These are phyloP conservation scores for Ophiothrix spiculata DNA, from an alignment of 35 echinoderm and acorn worm species.

Conservation along the genomic window DNA sequence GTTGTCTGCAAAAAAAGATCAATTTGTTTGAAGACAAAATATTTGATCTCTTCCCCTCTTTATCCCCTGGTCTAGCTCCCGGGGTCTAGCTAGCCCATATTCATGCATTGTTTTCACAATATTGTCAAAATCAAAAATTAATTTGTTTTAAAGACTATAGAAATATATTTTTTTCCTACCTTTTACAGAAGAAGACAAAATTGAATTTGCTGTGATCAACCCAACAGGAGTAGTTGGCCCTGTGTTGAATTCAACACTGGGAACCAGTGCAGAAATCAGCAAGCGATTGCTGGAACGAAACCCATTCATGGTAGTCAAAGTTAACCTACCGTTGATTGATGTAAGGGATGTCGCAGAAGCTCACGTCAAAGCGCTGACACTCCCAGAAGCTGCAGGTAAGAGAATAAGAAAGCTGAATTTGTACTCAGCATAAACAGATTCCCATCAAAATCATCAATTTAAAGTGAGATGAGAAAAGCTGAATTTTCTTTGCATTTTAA, in stretches of 20 bases:
- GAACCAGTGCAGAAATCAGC: slow-evolving; percentile 45
- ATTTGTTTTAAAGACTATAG: no score
- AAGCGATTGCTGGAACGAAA: slow-evolving; percentile 42
- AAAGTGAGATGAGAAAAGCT: no score
- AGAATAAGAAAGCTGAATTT: not conserved
- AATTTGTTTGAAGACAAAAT: no score
- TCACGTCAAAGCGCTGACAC: slow-evolving; percentile 63
- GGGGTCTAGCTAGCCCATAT: no score
- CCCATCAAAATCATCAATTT: no score
- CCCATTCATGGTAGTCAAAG: slow-evolving; percentile 37
- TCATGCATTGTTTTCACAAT: no score
- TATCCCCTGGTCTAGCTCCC: no score
- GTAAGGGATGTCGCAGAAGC: slow-evolving; percentile 62
- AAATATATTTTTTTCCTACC: slow-evolving; percentile 4
- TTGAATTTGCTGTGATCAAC: slow-evolving; percentile 61
- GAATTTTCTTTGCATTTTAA: no score
- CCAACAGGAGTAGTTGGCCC: slow-evolving; percentile 47
- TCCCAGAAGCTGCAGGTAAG: slow-evolving; percentile 57
- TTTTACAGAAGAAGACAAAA: slow-evolving; percentile 56
- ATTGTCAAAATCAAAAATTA: no score
- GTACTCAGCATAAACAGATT: no score
- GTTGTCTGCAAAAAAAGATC: no score
- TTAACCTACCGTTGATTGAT: slow-evolving; percentile 59
- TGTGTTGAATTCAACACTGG: slow-evolving; percentile 14
- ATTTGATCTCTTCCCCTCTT: no score